Evolutionary conservation across 2,797 vertebrate genomes (phyloP).

Genomic region (Cuculus canorus): DNA sequence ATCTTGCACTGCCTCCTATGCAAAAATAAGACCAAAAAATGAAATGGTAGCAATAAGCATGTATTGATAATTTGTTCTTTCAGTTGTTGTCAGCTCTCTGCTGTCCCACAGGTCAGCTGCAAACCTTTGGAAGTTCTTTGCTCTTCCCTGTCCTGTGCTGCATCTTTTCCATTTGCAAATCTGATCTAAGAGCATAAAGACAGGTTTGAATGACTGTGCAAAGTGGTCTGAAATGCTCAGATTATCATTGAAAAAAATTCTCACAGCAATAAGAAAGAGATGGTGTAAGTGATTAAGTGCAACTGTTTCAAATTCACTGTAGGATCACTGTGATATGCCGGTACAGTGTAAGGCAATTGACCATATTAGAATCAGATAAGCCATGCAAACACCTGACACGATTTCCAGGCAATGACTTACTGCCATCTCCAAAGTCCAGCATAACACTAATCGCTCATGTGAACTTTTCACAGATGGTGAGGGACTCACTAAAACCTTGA

Average conservation of each 20-base stretch:
- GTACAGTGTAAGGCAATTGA: background rate
- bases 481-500: background rate
- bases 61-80: background rate
- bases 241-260: background rate
- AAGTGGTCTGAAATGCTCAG: background rate
- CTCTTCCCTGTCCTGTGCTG: background rate
- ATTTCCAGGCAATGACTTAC: background rate
- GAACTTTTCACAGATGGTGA: background rate
- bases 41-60: background rate
- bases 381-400: background rate
- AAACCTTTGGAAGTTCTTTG: background rate
- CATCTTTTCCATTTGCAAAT: background rate
- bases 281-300: background rate
- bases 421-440: background rate
- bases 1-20: conserved; percentile 87
- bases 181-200: background rate
- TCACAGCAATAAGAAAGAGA: background rate
- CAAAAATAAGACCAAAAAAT: background rate
- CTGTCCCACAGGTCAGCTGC: background rate
- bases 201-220: background rate
- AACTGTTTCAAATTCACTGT: background rate
- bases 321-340: too few species aligned
- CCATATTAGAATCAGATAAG: background rate
- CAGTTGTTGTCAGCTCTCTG: background rate
- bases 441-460: background rate